Evolutionary conservation across 2,888 invertebrate species (phyloP).

Genomic region (Ornithoptera alexandrae): DNA sequence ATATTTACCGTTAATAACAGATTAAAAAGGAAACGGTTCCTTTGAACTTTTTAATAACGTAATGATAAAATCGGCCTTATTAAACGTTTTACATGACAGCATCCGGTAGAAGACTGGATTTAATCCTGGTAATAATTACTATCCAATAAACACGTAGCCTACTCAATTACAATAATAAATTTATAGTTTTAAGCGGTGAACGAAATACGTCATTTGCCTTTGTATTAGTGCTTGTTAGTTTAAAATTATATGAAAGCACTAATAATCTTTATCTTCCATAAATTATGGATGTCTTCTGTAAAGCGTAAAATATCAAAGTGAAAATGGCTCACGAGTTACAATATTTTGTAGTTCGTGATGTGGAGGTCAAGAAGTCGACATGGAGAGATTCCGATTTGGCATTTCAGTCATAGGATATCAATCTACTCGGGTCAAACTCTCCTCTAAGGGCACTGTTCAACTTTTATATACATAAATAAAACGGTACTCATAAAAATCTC

Average conservation of each 20-base stretch:
- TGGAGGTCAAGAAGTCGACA: conserved; percentile 58
- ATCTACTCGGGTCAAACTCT: conserved; percentile 68
- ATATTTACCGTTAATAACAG: too few species aligned
- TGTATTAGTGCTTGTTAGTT: background rate
- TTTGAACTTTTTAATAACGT: too few species aligned
- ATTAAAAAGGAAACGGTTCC: too few species aligned
- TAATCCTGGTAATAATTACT: background rate
- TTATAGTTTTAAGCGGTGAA: background rate
- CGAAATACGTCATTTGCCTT: too few species aligned
- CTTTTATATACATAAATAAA: background rate
- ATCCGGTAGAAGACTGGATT: background rate
- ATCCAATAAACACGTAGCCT: background rate
- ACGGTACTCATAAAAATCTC: background rate
- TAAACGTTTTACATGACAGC: conserved; percentile 17
- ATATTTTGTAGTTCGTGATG: conserved; percentile 67
- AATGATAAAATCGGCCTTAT: too few species aligned
- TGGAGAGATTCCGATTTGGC: conserved; percentile 55
- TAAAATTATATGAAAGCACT: background rate
- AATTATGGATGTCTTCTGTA: conserved; percentile 28
- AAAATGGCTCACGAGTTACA: conserved; percentile 35
- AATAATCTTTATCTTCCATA: background rate
- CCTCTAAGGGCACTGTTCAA: conserved; percentile 49
- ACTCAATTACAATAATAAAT: background rate
- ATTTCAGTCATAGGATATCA: conserved; percentile 56
- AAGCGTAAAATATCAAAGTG: conserved; percentile 40